phyloP scores from a whole-genome alignment of 2,888 invertebrate genomes.

The Neria commutata region DNA sequence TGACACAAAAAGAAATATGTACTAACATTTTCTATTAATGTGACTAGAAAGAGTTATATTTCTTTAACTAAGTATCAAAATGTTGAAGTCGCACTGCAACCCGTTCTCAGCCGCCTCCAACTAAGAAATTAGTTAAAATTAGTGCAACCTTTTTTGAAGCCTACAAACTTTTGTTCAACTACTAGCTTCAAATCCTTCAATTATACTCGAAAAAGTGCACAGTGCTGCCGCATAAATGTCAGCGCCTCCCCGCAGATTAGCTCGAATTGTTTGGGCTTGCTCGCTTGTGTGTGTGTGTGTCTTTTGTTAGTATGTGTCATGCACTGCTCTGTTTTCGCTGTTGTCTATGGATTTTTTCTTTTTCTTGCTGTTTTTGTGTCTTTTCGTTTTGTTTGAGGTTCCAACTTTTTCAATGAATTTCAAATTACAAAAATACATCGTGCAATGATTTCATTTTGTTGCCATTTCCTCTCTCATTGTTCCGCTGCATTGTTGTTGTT shows the following conservation, averaged over 20 bases:
- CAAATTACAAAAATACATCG: slow-evolving; percentile 1
- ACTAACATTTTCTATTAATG: too few relatives aligned
- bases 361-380: too few relatives aligned
- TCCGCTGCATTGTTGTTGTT: neutral
- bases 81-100: too few relatives aligned
- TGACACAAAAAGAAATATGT: too few relatives aligned
- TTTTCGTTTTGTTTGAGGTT: neutral
- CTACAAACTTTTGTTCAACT: neutral
- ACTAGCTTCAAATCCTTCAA: neutral
- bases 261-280: neutral
- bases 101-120: too few relatives aligned
- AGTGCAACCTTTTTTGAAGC: too few relatives aligned
- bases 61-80: too few relatives aligned
- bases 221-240: neutral
- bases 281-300: neutral
- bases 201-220: too few relatives aligned
- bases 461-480: neutral
- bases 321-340: neutral
- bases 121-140: too few relatives aligned
- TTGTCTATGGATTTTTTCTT: neutral
- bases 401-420: neutral
- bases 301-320: too few relatives aligned
- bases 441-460: neutral
- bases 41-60: too few relatives aligned
- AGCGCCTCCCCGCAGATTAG: neutral